Evolutionary conservation across 2,888 invertebrate genomes (phyloP).

Genomic region (Drosophila koepferae): DNA sequence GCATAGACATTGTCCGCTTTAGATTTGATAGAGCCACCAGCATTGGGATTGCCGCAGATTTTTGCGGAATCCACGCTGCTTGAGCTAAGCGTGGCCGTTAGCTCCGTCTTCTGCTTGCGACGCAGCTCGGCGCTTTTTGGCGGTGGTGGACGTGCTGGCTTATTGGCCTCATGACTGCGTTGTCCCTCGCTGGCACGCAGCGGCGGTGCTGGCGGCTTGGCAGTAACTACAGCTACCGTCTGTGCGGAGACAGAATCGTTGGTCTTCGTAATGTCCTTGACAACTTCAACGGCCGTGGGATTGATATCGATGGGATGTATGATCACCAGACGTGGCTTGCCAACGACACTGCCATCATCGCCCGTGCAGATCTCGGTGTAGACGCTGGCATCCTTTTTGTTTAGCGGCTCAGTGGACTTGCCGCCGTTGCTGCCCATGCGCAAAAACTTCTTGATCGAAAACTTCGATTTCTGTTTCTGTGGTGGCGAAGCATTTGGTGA

Average conservation of each 20-base stretch:
- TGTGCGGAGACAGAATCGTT: constrained; percentile 81
- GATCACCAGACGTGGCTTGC: constrained; percentile 92
- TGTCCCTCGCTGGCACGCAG: constrained; percentile 86
- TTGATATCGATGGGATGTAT: constrained; percentile 95
- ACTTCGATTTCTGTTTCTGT: constrained; percentile 89
- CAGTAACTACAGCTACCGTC: constrained; percentile 83
- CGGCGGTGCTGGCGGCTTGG: constrained; percentile 92
- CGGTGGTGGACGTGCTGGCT: constrained; percentile 90
- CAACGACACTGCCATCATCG: constrained; percentile 81
- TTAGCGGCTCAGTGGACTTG: constrained; percentile 87
- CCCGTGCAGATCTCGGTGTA: constrained; percentile 85
- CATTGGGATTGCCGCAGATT: constrained; percentile 52
- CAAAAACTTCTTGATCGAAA: constrained; percentile 93
- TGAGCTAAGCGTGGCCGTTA: constrained; percentile 68
- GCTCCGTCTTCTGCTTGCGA: constrained; percentile 87
- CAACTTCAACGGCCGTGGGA: constrained; percentile 92
- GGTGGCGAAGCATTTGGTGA: constrained; percentile 59
- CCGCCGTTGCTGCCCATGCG: constrained; percentile 91
- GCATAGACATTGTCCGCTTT: constrained; percentile 90
- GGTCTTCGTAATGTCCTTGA: constrained; percentile 87
- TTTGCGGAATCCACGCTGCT: constrained; percentile 69
- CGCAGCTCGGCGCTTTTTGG: constrained; percentile 89
- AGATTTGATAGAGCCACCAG: constrained; percentile 83
- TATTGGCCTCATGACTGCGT: constrained; percentile 86
- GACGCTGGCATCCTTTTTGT: constrained; percentile 84